Conservation (phyloP, 2,113 vertebrate genomes). For the Thomomys bottae region DNA sequence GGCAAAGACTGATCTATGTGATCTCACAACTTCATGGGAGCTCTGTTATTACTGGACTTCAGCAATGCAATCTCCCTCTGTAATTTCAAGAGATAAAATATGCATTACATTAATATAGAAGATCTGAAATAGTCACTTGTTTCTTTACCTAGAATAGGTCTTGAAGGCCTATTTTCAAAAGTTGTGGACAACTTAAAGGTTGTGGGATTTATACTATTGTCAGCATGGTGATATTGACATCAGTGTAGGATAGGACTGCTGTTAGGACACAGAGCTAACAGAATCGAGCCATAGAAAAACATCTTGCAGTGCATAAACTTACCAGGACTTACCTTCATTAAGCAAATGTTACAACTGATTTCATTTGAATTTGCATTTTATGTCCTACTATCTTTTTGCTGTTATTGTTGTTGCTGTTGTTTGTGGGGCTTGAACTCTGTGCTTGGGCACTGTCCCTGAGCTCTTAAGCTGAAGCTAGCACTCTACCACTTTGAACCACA, state of each 20-base stretch:
- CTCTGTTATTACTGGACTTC: background rate
- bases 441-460: too few species aligned
- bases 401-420: too few species aligned
- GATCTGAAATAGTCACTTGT: background rate
- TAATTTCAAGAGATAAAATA: background rate
- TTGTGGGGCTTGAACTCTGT: too few species aligned
- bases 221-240: background rate
- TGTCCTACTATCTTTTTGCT: background rate
- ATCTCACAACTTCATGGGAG: background rate
- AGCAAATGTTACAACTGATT: constrained; percentile 31
- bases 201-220: background rate
- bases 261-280: background rate
- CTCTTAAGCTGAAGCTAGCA: too few species aligned
- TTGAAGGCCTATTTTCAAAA: background rate
- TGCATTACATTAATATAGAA: background rate
- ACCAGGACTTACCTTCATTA: background rate
- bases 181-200: background rate
- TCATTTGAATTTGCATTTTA: constrained; percentile 11
- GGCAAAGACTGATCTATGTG: background rate
- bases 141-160: background rate
- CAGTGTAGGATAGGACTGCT: background rate
- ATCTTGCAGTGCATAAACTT: background rate
- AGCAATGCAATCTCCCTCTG: background rate
- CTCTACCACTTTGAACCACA: too few species aligned
- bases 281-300: background rate